Base-by-base conservation (phyloP, 2,113 vertebrate genomes). In the Mus spicilegus region DNA sequence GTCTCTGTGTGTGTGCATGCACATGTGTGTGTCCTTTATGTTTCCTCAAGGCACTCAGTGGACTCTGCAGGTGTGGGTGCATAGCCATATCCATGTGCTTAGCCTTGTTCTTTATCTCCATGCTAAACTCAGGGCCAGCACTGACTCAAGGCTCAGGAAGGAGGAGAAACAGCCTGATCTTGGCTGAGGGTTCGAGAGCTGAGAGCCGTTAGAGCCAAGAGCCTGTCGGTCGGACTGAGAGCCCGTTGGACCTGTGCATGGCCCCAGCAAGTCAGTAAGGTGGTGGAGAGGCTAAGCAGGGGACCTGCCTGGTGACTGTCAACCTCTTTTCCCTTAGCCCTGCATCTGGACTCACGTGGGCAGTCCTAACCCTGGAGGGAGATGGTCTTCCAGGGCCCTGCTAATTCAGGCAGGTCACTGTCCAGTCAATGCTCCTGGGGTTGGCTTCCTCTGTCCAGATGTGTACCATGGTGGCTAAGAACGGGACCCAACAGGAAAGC, bases 241-340 rank as follows among this genome's bases (percentile, higher is more conserved):
- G 67, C 67, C 78, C 13, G 22, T 33, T 42, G 33, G 16, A 26
- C 51, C 20, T 24, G 8, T 0, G 3, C 1, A 36, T n/a, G 46
- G 42, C 33, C 67, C 54, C 1, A 28, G 17, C 16, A 1, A 24
- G 69, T 13, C 42, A 54, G 56, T 16, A 3, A 16, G 42, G 28
- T 11, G 28, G 63, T 20, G 13, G 33, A 51, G 73, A 87, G 75
- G 42, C 26, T 51, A 2, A 46, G 26, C 13, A 42, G 63, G 39
- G 4, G 5, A 7, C 16, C 7, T 13, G 5, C 14, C n/a, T 19
- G 5, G 28, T 1, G 4, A 16, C 17, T 24, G 8, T 3, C 54
- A 9, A 7, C 24, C 28, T 36, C 26, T n/a, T 46, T 16, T 4
- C 17, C 33, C 11, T 0, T 5, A 6, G 49, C 42, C 42, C 11